Base-by-base conservation (phyloP, 2,888 invertebrate genomes). In the Scrobipalpa costella region DNA sequence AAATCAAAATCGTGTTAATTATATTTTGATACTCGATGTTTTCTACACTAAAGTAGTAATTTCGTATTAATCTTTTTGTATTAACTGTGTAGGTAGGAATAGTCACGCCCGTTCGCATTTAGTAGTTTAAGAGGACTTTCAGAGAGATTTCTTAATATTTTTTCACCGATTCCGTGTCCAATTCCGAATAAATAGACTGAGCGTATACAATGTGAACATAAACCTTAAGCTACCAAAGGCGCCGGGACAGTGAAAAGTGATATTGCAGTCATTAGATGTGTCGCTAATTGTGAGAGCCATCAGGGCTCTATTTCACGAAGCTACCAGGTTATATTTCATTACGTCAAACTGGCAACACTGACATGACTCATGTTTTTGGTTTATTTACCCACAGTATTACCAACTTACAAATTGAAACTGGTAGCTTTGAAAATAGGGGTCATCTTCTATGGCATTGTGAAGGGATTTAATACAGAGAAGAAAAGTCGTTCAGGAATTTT, bases 11-110 rank as follows among this genome's bases (percentile, higher is more conserved):
- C 80, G 80, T 86, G 88, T 90, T 88, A 86, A 87, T 88, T 88
- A 90, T 90, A 90, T 91, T 91, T 91, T 91, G 90, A 91, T 91
- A 91, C 83, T 90, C 86, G 87, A 89, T 84, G 85, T 91, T 90
- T 91, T 91, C 88, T 90, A 91, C 86, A 90, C 81, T 85, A 84
- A 81, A 73, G 86, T 86, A 85, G 88, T 86, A 82, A 63, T 75
- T 80, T 78, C 73, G 77, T 80, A 84, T 83, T 83, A 84, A 85
- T 80, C 78, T 85, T 85, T 86, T 52, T 84, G 82, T 85, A 85
- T 80, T 77, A 76, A 77, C 73, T 79, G 83, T 81, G 81, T 89
- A 85, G 79, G 75, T 85, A 85, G 78, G 76, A 75, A 78, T 79
- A 75, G 73, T 76, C 75, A 75, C 83, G 75, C 74, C 80, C 81